Evolutionary conservation across 1,140 invertebrate species (phyloP), one percentile per base, ranked within the genome.

Genomic region (Drosophila obscura): DNA sequence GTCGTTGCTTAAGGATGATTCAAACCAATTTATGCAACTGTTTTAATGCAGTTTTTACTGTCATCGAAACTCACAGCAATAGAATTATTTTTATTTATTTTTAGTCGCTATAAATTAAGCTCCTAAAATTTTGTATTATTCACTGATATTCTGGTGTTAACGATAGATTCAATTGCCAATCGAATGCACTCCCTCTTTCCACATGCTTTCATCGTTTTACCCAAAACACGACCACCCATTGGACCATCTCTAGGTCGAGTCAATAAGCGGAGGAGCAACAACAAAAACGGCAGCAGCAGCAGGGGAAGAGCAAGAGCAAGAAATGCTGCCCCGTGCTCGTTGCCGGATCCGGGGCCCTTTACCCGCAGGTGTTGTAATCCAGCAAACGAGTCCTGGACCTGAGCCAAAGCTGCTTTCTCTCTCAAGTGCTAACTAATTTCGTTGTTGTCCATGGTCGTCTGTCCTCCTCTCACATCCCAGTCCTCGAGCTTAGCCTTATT

Each of bases 351-450:
- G 35, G 35, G 11, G 35, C 35, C 26, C 58, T 63, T 76, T 77
- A 43, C 83, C 83, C 83, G 79, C 84, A 88, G 83, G 83, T 88
- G 83, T 80, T 83, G 83, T 89, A 88, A 88, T 79, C 84, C 81
- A 69, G 45, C 83, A 77, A 58, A 65, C 73, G 73, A 77, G 56
- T 76, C 50, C 81, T 87, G 83, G 83, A 79, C 62, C 50, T 31
- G 57, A 77, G 82, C 83, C 82, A 87, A 88, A 73, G 79, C 83
- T 77, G 71, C 74, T 71, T 76, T 75, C 73, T 59, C 66, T 53
- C 73, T 78, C 67, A 74, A 88, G 83, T 88, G 83, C 83, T 89
- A 88, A 88, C 83, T 88, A 88, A 88, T 88, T 88, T 88, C 60
- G 64, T 80, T 75, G 82, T 77, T 78, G 77, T 77, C 83, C 78